phyloP scores from a whole-genome alignment of 2,797 vertebrate species.

The Eidolon dupreanum region DNA sequence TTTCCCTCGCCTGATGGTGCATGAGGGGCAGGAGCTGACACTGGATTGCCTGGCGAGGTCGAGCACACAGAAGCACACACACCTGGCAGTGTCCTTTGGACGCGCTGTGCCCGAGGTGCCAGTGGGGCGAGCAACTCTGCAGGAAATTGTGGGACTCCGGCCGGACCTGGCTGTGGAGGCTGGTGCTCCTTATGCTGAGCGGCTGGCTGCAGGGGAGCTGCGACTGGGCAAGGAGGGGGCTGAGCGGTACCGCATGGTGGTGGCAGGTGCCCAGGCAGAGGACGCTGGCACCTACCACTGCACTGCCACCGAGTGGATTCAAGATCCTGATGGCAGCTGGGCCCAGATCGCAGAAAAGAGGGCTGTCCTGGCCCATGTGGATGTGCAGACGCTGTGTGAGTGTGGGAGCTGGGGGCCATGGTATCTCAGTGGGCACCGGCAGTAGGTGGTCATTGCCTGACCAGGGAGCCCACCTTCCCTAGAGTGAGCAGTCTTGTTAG shows the following conservation, averaged over 20 bases:
- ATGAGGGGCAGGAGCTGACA: slow-evolving; percentile 89
- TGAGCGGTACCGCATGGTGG: slow-evolving; percentile 88
- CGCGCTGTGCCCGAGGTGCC: slow-evolving; percentile 65
- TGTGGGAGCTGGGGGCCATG: background rate
- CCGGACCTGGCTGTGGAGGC: slow-evolving; percentile 85
- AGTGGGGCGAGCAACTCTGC: slow-evolving; percentile 83
- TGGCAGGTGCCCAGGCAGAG: slow-evolving; percentile 84
- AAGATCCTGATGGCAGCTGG: slow-evolving; percentile 91
- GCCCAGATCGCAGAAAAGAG: slow-evolving; percentile 91
- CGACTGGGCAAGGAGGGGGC: slow-evolving; percentile 88
- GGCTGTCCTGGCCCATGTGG: slow-evolving; percentile 90
- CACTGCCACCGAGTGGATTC: slow-evolving; percentile 92
- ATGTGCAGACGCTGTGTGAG: slow-evolving; percentile 90
- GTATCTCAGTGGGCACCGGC: background rate
- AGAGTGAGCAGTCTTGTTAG: background rate
- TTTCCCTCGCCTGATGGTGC: slow-evolving; percentile 84
- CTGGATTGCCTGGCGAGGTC: slow-evolving; percentile 88
- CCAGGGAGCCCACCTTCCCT: background rate
- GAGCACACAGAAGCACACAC: slow-evolving; percentile 91
- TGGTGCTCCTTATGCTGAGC: slow-evolving; percentile 81
- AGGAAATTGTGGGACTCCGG: slow-evolving; percentile 90
- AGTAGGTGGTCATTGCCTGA: fast-evolving
- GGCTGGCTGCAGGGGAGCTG: slow-evolving; percentile 88
- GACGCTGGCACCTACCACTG: slow-evolving; percentile 92
- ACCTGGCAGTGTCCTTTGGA: slow-evolving; percentile 91